Percentiles rank a stretch among this genome's conserved stretches.
Conservation (phyloP, 2,797 vertebrate genomes). For the Molossus molossus region DNA sequence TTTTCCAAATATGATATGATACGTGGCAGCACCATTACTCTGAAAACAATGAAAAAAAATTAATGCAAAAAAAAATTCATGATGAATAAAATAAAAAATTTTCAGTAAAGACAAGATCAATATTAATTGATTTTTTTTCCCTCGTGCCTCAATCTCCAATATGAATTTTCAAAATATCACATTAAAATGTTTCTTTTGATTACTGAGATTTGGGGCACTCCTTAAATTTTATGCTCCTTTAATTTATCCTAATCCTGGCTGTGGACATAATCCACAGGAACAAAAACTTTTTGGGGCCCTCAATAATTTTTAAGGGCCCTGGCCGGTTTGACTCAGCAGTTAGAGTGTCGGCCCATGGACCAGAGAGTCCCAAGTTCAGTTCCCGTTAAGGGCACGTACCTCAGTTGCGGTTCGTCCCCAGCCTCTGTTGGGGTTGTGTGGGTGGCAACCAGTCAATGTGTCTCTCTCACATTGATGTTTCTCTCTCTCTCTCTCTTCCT, state of each 20-base stretch:
- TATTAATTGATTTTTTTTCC: constrained; percentile 21
- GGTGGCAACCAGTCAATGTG: too few relatives aligned
- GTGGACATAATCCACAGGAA: background rate
- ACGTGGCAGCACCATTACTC: background rate
- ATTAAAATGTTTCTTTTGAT: constrained; percentile 14
- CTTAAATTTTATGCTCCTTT: constrained; percentile 9
- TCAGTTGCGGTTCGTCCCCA: too few relatives aligned
- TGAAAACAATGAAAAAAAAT: background rate
- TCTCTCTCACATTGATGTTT: too few relatives aligned
- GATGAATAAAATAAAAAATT: background rate
- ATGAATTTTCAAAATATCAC: constrained; percentile 13
- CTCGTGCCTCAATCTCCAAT: constrained; percentile 6
- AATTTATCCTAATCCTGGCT: background rate
- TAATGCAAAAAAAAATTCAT: background rate
- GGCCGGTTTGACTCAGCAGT: too few relatives aligned
- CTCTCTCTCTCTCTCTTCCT: too few relatives aligned
- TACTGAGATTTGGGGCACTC: background rate
- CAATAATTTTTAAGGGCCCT: background rate
- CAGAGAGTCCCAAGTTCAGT: too few relatives aligned
- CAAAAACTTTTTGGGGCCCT: background rate
- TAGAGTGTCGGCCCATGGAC: too few relatives aligned
- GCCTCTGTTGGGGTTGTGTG: too few relatives aligned
- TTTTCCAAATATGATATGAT: background rate
- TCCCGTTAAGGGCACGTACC: too few relatives aligned
- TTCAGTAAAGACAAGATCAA: background rate